A percentile compares a stretch with the other conserved stretches of the same genome.
These are phyloP conservation scores for Mormyrops attenuatus DNA, from an alignment of 2,797 vertebrate species.

Conservation along the genomic window DNA sequence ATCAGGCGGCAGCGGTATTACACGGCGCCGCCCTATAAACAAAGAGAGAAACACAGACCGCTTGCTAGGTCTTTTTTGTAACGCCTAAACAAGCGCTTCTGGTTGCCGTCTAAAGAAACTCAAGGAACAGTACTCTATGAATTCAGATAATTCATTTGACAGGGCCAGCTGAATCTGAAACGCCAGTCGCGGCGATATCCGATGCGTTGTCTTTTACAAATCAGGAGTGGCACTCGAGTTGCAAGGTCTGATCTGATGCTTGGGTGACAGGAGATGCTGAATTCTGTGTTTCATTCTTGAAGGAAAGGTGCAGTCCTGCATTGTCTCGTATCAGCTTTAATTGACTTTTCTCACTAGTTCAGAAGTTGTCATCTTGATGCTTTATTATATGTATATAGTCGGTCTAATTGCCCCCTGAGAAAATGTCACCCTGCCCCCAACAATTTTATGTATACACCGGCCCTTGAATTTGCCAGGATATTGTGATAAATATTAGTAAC, in stretches of 20 bases:
- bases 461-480: background rate
- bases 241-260: background rate
- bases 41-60: background rate
- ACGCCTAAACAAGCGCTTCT: background rate
- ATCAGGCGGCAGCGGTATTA: background rate
- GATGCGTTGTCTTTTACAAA: background rate
- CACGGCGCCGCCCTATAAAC: background rate
- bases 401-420: background rate
- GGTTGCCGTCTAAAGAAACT: background rate
- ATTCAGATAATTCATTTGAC: background rate
- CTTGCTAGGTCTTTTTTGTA: no score
- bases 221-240: background rate
- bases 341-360: background rate
- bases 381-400: background rate
- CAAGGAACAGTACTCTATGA: background rate
- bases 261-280: background rate
- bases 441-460: background rate
- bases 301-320: background rate
- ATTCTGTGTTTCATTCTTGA: background rate
- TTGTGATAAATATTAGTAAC: background rate
- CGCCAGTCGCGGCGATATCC: background rate
- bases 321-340: background rate
- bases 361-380: background rate
- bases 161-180: background rate
- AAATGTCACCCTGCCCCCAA: background rate